Base-by-base conservation (phyloP, 2,797 vertebrate species). In the Sternarchorhynchus goeldii region DNA sequence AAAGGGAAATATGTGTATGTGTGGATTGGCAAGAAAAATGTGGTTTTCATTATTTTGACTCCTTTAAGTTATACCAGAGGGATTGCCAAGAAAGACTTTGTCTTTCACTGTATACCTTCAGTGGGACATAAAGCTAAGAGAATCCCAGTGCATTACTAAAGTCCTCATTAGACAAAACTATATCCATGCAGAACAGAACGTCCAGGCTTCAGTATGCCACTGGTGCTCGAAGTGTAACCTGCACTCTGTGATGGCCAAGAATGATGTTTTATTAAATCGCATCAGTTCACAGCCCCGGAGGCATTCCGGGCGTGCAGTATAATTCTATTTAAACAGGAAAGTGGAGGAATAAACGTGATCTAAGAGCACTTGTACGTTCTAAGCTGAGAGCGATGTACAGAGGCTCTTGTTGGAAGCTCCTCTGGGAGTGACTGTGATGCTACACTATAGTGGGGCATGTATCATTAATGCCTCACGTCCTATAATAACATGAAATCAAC, bases 281-380 rank as follows among this genome's bases (percentile, higher is more conserved):
- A 32, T 60, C 45, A 67, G 71, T 82, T 84, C 64, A 69, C 72
- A 73, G 64, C 31, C 75, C 64, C 64, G 39, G 14, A 69, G 65
- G 60, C 50, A 56, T 50, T 25, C 12, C 14, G 64, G 10, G 6
- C 12, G 41, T 21, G 34, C 6, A 45, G 62, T 57, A 41, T 45
- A 32, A 72, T 41, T 76, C 45, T 72, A 63, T 83, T 79, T 73
- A 78, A 76, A 60, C 68, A 81, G 34, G 65, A 75, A 75, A 76
- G 34, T 31, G 17, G 75, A 29, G 8, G 41, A 31, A 56, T 16
- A 41, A 41, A 72, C 65, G 36, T 62, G 62, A 71, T 57, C 18
- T 20, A 69, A 73, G 58, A 32, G 6, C 0, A 67, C 32, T 5
- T 36, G 20, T 59, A 72, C 17, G 21, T n/a, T 56, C 45, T 50